phyloP scores from a whole-genome alignment of 2,797 vertebrate genomes.

The Microctenopoma lineatum region DNA sequence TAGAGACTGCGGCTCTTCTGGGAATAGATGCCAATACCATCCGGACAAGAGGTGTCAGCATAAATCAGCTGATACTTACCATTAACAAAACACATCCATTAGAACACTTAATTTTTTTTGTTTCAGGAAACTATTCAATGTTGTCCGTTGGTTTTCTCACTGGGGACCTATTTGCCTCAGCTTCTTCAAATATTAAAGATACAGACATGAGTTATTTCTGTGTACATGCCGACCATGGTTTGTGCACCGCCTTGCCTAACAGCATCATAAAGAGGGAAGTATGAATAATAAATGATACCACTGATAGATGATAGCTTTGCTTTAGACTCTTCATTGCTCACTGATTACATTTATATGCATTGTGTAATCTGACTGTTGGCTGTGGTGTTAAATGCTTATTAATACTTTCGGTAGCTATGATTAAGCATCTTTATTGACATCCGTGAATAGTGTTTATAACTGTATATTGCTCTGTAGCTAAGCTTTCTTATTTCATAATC shows the following conservation, averaged over 20 bases:
- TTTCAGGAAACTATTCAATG: conserved; percentile 56
- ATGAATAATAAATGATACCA: conserved; percentile 75
- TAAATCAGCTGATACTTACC: conserved; percentile 70
- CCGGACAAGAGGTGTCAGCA: conserved; percentile 64
- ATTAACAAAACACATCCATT: conserved; percentile 67
- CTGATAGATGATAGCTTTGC: conserved; percentile 41
- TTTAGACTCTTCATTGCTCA: conserved; percentile 50
- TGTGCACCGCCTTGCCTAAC: conserved; percentile 58
- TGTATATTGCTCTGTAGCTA: too few relatives aligned
- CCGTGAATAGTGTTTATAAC: neutral
- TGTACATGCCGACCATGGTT: conserved; percentile 50
- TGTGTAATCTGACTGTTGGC: conserved; percentile 27
- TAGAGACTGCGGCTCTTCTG: conserved; percentile 55
- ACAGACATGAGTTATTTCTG: conserved; percentile 62
- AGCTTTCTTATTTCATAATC: too few relatives aligned
- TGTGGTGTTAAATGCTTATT: conserved; percentile 33
- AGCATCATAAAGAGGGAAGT: conserved; percentile 56
- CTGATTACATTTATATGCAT: conserved; percentile 43
- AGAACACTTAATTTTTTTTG: conserved; percentile 48
- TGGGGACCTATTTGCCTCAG: conserved; percentile 54
- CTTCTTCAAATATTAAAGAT: conserved; percentile 76
- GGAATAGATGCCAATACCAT: conserved; percentile 72
- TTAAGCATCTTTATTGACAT: conserved; percentile 13
- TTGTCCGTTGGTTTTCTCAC: conserved; percentile 55
- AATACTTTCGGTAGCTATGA: conserved; percentile 31